Percentiles rank a stretch among this genome's conserved stretches.
These are phyloP conservation scores for Nyleta sp. DNA, from an alignment of 2,888 invertebrate species.

Conservation along the genomic window DNA sequence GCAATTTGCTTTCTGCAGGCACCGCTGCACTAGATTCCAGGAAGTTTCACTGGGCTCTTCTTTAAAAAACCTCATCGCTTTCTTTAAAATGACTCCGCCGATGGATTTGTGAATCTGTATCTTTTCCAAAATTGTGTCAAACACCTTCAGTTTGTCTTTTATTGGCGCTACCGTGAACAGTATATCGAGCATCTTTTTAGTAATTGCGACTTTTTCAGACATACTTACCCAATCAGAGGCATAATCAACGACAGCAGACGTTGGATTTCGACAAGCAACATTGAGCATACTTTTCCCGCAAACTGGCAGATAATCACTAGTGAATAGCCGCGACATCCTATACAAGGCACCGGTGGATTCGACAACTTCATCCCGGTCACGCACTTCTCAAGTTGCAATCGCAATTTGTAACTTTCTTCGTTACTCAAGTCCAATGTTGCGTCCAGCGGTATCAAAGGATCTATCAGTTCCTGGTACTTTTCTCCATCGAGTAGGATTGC, in stretches of 20 bases:
- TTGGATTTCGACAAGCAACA: too few species aligned
- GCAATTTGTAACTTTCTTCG: too few species aligned
- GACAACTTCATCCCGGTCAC: too few species aligned
- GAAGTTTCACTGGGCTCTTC: constrained; percentile 55
- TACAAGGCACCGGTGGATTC: too few species aligned
- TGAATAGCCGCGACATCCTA: too few species aligned
- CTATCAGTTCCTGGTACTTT: constrained; percentile 65
- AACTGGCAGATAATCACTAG: too few species aligned
- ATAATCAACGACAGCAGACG: too few species aligned
- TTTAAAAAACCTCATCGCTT: constrained; percentile 62
- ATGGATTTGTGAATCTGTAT: constrained; percentile 72
- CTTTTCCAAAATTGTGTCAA: constrained; percentile 61
- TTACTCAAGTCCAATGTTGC: too few species aligned
- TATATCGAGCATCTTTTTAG: constrained; percentile 76
- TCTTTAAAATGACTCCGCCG: constrained; percentile 68
- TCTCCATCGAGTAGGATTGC: constrained; percentile 69
- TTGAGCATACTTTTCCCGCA: too few species aligned
- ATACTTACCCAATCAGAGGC: too few species aligned
- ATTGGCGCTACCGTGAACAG: constrained; percentile 66
- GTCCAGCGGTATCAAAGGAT: constrained; percentile 72
- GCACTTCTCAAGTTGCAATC: too few species aligned
- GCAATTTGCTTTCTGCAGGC: constrained; percentile 57
- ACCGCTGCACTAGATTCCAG: constrained; percentile 67
- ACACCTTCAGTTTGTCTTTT: constrained; percentile 56
- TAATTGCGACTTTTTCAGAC: constrained; percentile 69